phyloP scores from a whole-genome alignment of 2,797 vertebrate genomes.

The Dendrocincla tyrannina region DNA sequence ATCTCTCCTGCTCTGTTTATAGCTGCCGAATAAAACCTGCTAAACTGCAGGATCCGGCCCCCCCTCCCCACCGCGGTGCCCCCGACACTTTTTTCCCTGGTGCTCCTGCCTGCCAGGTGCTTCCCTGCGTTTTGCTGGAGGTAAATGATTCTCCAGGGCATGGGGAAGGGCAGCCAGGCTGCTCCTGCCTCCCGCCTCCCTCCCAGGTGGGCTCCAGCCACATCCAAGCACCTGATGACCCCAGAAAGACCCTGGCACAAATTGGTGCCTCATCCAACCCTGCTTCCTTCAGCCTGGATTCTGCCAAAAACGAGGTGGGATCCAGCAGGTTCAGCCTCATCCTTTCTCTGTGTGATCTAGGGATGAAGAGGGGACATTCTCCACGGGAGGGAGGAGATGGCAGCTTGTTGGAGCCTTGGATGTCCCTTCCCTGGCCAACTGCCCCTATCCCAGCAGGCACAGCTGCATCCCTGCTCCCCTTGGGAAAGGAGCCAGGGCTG shows the following conservation, averaged over 20 bases:
- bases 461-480: slow-evolving; percentile 2
- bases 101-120: slow-evolving; percentile 19
- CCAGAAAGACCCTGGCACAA: not conserved
- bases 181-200: not conserved
- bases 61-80: not conserved
- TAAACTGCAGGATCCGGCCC: slow-evolving; percentile 40
- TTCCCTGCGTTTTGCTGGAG: not conserved
- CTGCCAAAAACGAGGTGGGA: not conserved
- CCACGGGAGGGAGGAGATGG: not conserved
- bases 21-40: slow-evolving; percentile 54
- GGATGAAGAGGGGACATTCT: not conserved
- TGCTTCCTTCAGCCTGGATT: not conserved
- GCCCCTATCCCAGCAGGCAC: not conserved
- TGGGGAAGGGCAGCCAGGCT: not conserved
- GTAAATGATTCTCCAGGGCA: not conserved
- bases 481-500: not conserved
- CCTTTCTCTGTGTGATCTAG: not conserved
- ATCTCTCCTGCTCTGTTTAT: slow-evolving; percentile 65
- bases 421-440: not conserved
- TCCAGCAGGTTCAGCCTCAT: not conserved
- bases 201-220: not conserved
- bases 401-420: not conserved
- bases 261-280: not conserved
- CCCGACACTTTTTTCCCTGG: slow-evolving; percentile 14
- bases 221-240: not conserved